A percentile compares a stretch with the other conserved stretches of the same genome.
These are phyloP conservation scores for Ligdia adustata DNA, from an alignment of 2,888 invertebrate genomes.

Conservation along the genomic window DNA sequence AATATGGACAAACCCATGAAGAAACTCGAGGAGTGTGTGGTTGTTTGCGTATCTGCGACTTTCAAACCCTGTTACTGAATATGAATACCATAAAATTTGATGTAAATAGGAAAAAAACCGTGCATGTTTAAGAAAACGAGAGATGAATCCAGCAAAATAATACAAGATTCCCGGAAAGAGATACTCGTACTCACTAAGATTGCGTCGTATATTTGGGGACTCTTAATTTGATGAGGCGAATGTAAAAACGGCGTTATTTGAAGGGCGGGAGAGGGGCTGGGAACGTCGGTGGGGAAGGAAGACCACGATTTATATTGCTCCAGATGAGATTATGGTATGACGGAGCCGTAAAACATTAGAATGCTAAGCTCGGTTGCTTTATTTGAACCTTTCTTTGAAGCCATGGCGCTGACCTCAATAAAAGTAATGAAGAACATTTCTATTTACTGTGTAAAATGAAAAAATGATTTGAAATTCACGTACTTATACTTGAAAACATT, in stretches of 20 bases:
- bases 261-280: constrained; percentile 38
- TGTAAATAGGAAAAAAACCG: constrained; percentile 43
- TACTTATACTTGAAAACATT: too few species aligned
- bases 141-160: constrained; percentile 56
- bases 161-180: constrained; percentile 60
- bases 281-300: constrained; percentile 32
- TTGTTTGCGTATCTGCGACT: too few species aligned
- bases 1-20: too few species aligned
- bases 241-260: constrained; percentile 67
- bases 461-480: not conserved
- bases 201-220: constrained; percentile 62
- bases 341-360: constrained; percentile 57
- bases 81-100: constrained; percentile 59
- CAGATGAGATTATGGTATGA: constrained; percentile 63
- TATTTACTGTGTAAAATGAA: constrained; percentile 11
- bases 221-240: constrained; percentile 72
- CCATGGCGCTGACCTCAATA: constrained; percentile 35
- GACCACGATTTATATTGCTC: constrained; percentile 62
- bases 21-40: too few species aligned
- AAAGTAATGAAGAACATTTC: constrained; percentile 25
- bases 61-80: too few species aligned
- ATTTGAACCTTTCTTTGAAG: constrained; percentile 39
- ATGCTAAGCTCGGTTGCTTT: constrained; percentile 41
- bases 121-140: too few species aligned
- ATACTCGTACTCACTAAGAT: constrained; percentile 54